A percentile compares a stretch with the other conserved stretches of the same genome.
phyloP scores from a whole-genome alignment of 2,888 invertebrate species.

The Eudemis profundana region DNA sequence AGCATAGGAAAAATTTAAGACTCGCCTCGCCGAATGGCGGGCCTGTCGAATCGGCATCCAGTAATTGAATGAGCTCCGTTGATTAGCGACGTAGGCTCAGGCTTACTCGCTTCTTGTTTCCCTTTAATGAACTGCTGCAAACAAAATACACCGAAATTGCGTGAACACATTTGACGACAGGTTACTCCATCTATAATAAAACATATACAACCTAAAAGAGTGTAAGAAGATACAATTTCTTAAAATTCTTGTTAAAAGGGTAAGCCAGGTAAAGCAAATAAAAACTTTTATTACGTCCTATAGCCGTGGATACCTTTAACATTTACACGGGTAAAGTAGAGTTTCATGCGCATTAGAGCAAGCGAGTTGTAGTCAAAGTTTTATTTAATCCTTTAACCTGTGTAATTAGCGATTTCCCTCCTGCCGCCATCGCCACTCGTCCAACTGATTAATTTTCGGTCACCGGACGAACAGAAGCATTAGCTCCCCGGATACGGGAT shows the following conservation, averaged over 20 bases:
- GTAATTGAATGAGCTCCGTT: conserved; percentile 53
- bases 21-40: conserved; percentile 46
- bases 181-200: too few relatives aligned
- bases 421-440: conserved; percentile 52
- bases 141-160: conserved; percentile 11
- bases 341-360: not conserved
- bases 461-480: conserved; percentile 77
- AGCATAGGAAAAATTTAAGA: conserved; percentile 21
- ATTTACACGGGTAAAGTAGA: too few relatives aligned
- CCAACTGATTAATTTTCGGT: conserved; percentile 75
- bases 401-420: conserved; percentile 45
- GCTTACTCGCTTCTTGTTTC: conserved; percentile 12
- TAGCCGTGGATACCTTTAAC: too few relatives aligned
- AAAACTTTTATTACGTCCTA: too few relatives aligned
- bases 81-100: conserved; percentile 50
- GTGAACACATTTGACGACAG: not conserved
- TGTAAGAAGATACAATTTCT: too few relatives aligned
- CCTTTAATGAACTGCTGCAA: conserved; percentile 20
- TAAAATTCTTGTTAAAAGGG: too few relatives aligned
- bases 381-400: conserved; percentile 22
- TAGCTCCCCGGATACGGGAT: conserved; percentile 78
- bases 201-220: too few relatives aligned
- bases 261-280: too few relatives aligned
- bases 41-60: conserved; percentile 49
- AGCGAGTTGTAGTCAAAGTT: not conserved